Evolutionary conservation across 2,113 vertebrate species (phyloP), one percentile per base, ranked within the genome.

Genomic region (Cryptotis parvus): DNA sequence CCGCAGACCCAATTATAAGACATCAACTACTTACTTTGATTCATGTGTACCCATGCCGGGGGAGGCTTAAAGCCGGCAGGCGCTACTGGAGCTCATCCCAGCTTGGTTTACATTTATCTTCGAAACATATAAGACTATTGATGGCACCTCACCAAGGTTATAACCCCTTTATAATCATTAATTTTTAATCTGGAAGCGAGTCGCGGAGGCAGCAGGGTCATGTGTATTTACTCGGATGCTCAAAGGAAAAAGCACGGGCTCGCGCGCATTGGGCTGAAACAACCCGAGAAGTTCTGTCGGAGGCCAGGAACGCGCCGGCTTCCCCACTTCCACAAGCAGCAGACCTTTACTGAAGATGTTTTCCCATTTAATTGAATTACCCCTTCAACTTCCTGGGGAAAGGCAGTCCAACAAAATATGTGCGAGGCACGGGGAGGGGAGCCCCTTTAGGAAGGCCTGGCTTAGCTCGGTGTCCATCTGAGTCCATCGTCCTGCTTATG

Each of bases 1-100:
- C 98, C 97, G 98, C 99, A 98, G 98, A 99, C 97, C 98, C 99
- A 99, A 99, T 99, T 99, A 99, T 98, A 99, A 98, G 98, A 98
- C 98, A 98, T 99, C 98, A 99, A 98, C 98, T 98, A 98, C 98
- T 98, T 97, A 98, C 98, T 99, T 99, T 99, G 99, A 99, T 99
- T 99, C 99, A 99, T 98, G 98, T 98, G 97, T 97, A 97, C 96
- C 95, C 98, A 96, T 98, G 97, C 96, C 97, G 94, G 96, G 98
- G 98, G 98, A 95, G 98, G 97, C 97, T 99, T 97, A 98, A 98
- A 98, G 98, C 97, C 97, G 94, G 96, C 96, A 96, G 93, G 90
- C 96, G 97, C 94, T 96, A 97, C 98, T 98, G 98, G 97, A 97
- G 97, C 96, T 97, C 94, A 85, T 97, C 98, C 94, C 94, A 96